Percentiles rank a stretch among this genome's conserved stretches.
These are phyloP conservation scores for Sebastiscus tertius DNA, from an alignment of 2,797 vertebrate species.

Conservation along the genomic window DNA sequence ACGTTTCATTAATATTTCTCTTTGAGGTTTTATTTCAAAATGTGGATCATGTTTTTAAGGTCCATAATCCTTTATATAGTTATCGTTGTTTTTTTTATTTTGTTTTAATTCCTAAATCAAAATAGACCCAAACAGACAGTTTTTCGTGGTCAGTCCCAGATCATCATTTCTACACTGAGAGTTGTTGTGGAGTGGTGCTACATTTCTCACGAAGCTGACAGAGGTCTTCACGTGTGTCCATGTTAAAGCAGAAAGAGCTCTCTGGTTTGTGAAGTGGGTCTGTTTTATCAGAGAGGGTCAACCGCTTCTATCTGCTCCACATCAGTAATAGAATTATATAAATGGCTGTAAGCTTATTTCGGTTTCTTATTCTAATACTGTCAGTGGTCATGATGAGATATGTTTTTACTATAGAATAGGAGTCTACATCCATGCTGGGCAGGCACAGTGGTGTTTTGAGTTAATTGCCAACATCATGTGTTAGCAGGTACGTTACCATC, in stretches of 20 bases:
- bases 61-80: neutral
- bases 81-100: neutral
- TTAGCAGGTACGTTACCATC: neutral
- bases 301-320: neutral
- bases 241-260: neutral
- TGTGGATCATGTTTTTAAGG: neutral
- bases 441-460: too few relatives aligned
- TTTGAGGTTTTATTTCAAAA: neutral
- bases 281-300: neutral
- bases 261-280: neutral
- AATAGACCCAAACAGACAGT: neutral
- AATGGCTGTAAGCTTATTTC: neutral
- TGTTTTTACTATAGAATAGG: neutral
- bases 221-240: neutral
- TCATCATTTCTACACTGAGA: slow-evolving; percentile 15
- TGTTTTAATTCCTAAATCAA: neutral
- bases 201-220: slow-evolving; percentile 46
- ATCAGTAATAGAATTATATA: neutral
- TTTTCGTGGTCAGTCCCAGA: neutral
- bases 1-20: neutral
- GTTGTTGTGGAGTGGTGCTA: neutral
- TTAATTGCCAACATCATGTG: too few relatives aligned
- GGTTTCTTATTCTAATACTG: too few relatives aligned
- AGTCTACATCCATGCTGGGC: neutral
- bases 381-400: neutral